Conservation (phyloP, 1,140 invertebrate species). For the Portunus trituberculatus region DNA sequence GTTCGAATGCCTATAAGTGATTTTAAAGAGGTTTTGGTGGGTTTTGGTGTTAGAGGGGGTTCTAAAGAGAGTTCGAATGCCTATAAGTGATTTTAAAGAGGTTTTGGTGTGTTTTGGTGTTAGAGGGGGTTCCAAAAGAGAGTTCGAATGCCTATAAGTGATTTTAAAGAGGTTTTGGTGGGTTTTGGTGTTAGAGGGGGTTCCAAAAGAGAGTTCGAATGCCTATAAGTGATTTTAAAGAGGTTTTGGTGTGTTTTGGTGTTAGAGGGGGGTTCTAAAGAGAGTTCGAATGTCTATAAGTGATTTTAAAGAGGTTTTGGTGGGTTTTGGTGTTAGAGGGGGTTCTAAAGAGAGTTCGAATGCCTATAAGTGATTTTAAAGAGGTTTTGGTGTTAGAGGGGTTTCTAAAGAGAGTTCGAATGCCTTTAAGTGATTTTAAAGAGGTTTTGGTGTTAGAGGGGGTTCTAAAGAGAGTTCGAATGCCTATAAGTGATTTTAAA, state of each 20-base stretch:
- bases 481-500: background rate
- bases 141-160: background rate
- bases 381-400: no score
- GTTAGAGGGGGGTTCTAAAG: no score
- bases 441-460: no score
- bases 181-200: no score
- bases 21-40: background rate
- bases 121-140: no score
- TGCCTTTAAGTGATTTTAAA: no score
- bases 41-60: no score
- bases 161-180: background rate
- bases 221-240: background rate
- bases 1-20: background rate
- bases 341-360: no score
- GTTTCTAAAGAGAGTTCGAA: no score
- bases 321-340: no score
- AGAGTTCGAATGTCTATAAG: background rate
- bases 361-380: background rate
- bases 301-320: background rate
- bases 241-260: background rate
- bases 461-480: no score
- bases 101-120: background rate
- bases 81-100: background rate
- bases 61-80: background rate
- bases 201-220: background rate